A percentile compares a stretch with the other conserved stretches of the same genome.
phyloP scores from a whole-genome alignment of 2,113 vertebrate species.

The Pantherophis guttatus region DNA sequence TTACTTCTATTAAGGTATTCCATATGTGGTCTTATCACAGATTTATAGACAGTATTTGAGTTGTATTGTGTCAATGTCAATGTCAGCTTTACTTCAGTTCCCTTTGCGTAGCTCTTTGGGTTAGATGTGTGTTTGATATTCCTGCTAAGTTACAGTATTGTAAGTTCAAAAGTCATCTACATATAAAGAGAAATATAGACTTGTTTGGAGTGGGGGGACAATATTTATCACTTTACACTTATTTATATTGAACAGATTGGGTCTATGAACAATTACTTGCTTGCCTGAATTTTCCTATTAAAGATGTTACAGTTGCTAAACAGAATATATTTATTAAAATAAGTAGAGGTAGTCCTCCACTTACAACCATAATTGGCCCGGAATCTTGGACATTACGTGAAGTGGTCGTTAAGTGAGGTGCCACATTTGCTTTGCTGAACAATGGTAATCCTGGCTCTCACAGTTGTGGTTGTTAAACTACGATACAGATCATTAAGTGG shows the following conservation, averaged over 20 bases:
- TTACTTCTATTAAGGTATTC: neutral
- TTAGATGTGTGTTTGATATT: neutral
- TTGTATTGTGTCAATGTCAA: neutral
- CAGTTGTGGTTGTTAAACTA: too few species aligned
- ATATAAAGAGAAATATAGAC: neutral
- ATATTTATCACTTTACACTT: neutral
- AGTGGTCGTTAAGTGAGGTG: too few species aligned
- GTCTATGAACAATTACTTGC: slow-evolving; percentile 20
- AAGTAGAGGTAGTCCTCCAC: slow-evolving; percentile 15
- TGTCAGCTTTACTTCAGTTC: neutral
- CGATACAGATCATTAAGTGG: too few species aligned
- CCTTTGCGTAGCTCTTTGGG: neutral
- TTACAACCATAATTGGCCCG: too few species aligned
- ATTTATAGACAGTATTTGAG: neutral
- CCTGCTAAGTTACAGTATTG: neutral
- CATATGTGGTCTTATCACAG: neutral
- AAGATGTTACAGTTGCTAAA: neutral
- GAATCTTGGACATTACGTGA: too few species aligned
- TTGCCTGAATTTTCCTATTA: slow-evolving; percentile 29
- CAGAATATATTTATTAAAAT: slow-evolving; percentile 11
- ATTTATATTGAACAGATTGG: neutral
- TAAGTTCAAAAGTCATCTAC: neutral
- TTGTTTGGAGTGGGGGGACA: neutral
- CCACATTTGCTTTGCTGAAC: too few species aligned
- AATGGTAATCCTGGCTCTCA: too few species aligned